phyloP scores from a whole-genome alignment of 2,113 vertebrate species.

The Cnemophilus loriae region DNA sequence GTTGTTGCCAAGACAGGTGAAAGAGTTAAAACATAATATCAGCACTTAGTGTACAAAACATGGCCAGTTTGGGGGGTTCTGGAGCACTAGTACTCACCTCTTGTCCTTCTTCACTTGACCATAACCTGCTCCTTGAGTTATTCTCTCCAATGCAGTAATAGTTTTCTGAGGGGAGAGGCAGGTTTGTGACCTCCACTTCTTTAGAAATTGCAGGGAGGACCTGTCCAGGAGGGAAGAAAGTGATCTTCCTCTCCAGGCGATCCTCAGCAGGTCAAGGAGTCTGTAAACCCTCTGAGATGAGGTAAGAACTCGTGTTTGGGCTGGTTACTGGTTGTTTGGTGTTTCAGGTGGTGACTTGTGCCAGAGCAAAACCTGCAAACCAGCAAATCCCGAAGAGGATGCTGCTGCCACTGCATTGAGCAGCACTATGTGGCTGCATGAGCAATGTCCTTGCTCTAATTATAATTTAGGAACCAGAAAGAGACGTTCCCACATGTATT shows the following conservation, averaged over 20 bases:
- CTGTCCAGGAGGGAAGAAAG: background rate
- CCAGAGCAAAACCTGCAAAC: background rate
- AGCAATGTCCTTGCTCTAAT: background rate
- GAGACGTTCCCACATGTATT: background rate
- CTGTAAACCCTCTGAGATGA: rapidly evolving
- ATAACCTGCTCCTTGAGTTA: background rate
- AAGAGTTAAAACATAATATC: background rate
- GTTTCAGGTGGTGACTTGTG: background rate
- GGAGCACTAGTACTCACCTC: background rate
- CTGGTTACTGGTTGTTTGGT: background rate
- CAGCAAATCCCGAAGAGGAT: rapidly evolving
- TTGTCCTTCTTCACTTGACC: background rate
- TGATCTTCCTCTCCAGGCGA: rapidly evolving
- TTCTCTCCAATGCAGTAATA: background rate
- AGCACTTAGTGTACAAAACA: background rate
- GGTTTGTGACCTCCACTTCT: background rate
- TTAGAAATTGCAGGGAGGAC: background rate
- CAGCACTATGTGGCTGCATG: rapidly evolving
- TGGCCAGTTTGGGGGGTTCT: background rate
- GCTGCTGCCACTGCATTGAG: background rate
- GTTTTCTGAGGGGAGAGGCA: background rate
- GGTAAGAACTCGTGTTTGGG: rapidly evolving
- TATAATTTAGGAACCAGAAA: background rate
- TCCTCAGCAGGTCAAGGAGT: background rate
- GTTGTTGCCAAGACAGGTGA: background rate